phyloP scores from a whole-genome alignment of 2,888 invertebrate genomes.

The Synergus itoensis region DNA sequence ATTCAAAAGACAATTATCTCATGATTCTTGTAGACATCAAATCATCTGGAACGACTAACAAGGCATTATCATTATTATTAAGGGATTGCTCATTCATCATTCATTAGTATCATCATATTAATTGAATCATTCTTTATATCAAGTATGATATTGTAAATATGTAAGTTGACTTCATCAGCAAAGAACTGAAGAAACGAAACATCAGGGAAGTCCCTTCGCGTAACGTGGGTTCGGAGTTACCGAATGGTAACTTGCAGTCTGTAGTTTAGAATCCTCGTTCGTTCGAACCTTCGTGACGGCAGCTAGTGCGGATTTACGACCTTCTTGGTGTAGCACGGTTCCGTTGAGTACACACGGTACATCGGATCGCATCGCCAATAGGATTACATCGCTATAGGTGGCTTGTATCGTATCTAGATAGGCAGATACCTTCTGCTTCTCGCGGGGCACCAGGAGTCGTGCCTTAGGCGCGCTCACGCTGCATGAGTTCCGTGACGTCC shows the following conservation, averaged over 20 bases:
- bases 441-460: conserved; percentile 67
- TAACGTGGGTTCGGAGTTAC: conserved; percentile 55
- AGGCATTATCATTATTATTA: not conserved
- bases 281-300: conserved; percentile 67
- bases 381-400: conserved; percentile 73
- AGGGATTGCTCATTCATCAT: not conserved
- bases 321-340: conserved; percentile 69
- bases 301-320: conserved; percentile 75
- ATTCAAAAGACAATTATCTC: conserved; percentile 18
- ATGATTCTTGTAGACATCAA: conserved; percentile 7
- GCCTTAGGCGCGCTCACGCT: conserved; percentile 70
- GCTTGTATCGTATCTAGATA: conserved; percentile 71
- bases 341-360: conserved; percentile 69
- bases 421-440: conserved; percentile 64
- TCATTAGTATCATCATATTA: not conserved
- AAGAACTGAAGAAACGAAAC: not conserved
- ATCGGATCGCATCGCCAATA: conserved; percentile 75
- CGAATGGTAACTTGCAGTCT: conserved; percentile 61
- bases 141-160: not conserved
- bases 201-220: not conserved
- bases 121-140: too few relatives aligned
- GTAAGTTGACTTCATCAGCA: not conserved
- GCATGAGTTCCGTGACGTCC: conserved; percentile 75
- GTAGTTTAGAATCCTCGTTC: conserved; percentile 65
- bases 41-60: not conserved